A percentile compares a stretch with the other conserved stretches of the same genome.
Conservation (phyloP, 2,113 vertebrate genomes). For the Progne subis region DNA sequence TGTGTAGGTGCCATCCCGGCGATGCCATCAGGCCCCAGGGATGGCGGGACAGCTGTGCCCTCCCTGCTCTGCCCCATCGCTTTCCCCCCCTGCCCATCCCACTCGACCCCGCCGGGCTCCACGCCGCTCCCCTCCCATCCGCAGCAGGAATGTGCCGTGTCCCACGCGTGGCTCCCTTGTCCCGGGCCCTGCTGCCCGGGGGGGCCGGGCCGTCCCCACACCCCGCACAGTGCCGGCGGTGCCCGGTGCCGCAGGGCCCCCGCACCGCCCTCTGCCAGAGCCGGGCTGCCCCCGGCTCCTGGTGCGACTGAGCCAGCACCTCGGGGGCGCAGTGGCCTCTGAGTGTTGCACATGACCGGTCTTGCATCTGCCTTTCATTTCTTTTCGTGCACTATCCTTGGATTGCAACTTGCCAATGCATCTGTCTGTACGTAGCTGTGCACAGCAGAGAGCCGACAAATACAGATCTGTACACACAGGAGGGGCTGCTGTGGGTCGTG, state of each 20-base stretch:
- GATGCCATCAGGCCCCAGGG: not conserved
- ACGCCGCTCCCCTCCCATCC: not conserved
- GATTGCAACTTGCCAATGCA: slow-evolving; percentile 58
- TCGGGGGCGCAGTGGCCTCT: not conserved
- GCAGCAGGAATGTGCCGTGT: slow-evolving; percentile 12
- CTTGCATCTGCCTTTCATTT: slow-evolving; percentile 50
- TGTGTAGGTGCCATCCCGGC: accelerated
- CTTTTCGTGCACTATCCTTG: slow-evolving; percentile 34
- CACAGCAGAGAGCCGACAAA: not conserved
- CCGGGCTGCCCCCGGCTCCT: not conserved
- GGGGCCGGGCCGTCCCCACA: not conserved
- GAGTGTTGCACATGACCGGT: not conserved
- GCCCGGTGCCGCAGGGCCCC: not conserved
- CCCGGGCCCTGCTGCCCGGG: not conserved
- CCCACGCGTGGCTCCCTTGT: not conserved
- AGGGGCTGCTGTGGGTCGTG: not conserved
- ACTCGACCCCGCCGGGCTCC: not conserved
- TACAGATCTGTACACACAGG: slow-evolving; percentile 7
- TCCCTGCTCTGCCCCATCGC: slow-evolving; percentile 16
- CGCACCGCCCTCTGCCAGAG: not conserved
- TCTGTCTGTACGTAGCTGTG: slow-evolving; percentile 43
- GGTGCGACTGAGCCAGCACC: not conserved
- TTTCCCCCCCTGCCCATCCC: not conserved
- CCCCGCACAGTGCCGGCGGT: not conserved
- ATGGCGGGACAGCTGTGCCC: not conserved